phyloP scores from a whole-genome alignment of 2,113 vertebrate species.

The Zosterops borbonicus region DNA sequence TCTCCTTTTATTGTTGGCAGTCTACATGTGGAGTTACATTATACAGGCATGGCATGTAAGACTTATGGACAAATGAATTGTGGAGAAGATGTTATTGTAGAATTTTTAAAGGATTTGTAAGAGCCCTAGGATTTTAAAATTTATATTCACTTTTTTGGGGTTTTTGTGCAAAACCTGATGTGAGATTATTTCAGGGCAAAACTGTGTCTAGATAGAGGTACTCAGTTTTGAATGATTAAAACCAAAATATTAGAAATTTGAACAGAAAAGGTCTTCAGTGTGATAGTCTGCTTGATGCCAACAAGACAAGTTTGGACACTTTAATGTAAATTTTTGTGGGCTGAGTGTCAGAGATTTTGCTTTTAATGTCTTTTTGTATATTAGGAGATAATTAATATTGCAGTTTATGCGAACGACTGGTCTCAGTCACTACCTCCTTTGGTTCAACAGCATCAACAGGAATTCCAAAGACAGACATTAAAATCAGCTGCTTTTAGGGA shows the following conservation, averaged over 20 bases:
- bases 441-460: background rate
- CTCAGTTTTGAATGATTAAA: background rate
- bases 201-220: background rate
- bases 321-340: background rate
- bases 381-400: background rate
- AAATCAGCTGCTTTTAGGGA: background rate
- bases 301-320: background rate
- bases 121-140: background rate
- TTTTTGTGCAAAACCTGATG: background rate
- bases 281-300: background rate
- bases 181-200: background rate
- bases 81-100: background rate
- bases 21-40: background rate
- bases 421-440: background rate
- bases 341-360: background rate
- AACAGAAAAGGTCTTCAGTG: background rate
- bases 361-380: background rate
- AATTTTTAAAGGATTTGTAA: background rate
- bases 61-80: background rate
- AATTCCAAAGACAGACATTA: background rate
- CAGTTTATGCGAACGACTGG: background rate
- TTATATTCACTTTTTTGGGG: rapidly evolving
- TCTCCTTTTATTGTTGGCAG: background rate
- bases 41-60: background rate
- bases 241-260: background rate